These are phyloP conservation scores for Hylaea fasciaria DNA, from an alignment of 2,888 invertebrate species.

Conservation along the genomic window DNA sequence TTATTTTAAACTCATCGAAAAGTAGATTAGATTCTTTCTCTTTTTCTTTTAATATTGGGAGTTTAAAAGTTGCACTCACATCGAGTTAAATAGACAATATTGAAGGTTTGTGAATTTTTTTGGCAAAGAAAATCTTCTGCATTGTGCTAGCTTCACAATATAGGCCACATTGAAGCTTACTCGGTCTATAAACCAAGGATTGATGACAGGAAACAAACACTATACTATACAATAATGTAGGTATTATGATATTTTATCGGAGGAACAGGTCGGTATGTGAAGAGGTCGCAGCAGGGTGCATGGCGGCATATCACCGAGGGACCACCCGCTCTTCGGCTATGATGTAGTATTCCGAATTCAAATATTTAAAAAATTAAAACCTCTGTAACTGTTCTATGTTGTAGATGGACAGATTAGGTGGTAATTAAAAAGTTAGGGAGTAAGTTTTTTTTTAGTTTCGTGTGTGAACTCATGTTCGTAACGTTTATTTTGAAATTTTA, in stretches of 20 bases:
- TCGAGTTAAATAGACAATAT: no score
- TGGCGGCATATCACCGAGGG: slow-evolving; percentile 56
- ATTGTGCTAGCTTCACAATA: not conserved
- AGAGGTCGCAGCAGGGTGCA: slow-evolving; percentile 62
- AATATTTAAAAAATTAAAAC: slow-evolving; percentile 39
- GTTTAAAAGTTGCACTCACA: no score
- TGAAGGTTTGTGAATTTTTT: no score
- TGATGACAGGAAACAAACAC: slow-evolving; percentile 44
- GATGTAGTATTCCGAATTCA: slow-evolving; percentile 47
- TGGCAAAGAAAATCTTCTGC: slow-evolving; percentile 1
- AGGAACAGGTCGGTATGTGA: slow-evolving; percentile 62
- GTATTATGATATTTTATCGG: slow-evolving; percentile 52
- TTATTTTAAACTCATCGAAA: no score
- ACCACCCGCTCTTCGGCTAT: slow-evolving; percentile 68
- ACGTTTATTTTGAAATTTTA: slow-evolving; percentile 2
- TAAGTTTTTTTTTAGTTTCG: slow-evolving; percentile 33
- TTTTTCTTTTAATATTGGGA: no score
- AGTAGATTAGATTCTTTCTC: no score
- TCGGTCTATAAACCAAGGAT: slow-evolving; percentile 42
- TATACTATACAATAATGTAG: slow-evolving; percentile 41
- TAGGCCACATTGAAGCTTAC: not conserved
- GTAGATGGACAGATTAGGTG: slow-evolving; percentile 45
- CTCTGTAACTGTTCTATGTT: slow-evolving; percentile 22
- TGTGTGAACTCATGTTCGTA: slow-evolving; percentile 29
- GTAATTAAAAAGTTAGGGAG: slow-evolving; percentile 44